Percentiles rank a stretch among this genome's conserved stretches.
Evolutionary conservation across 2,797 vertebrate genomes (phyloP).

Genomic region (Xenentodon cancila): DNA sequence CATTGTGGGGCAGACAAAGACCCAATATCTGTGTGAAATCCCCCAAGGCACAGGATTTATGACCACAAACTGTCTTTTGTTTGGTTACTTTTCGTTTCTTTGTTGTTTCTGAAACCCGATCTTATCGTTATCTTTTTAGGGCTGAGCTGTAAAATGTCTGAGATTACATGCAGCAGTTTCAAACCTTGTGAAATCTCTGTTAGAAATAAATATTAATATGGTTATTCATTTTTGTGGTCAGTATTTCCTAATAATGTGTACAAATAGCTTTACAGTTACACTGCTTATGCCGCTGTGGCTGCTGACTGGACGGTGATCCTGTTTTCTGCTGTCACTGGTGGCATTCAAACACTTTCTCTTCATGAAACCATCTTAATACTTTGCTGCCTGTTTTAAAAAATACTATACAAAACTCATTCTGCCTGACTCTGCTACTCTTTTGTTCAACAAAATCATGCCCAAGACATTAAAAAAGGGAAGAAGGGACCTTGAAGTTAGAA

Average conservation of each 20-base stretch:
- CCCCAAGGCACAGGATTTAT: background rate
- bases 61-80: conserved; percentile 24
- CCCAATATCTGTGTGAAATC: conserved; percentile 19
- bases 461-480: no score
- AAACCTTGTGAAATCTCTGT: background rate
- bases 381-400: background rate
- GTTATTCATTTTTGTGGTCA: background rate
- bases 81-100: conserved; percentile 11
- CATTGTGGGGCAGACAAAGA: conserved; percentile 47
- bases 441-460: no score
- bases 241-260: background rate
- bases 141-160: background rate
- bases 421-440: no score
- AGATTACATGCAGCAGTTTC: background rate
- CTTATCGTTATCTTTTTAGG: conserved; percentile 5
- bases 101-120: conserved; percentile 21
- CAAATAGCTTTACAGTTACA: background rate
- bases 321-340: background rate
- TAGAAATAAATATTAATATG: background rate
- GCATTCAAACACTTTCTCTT: background rate
- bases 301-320: background rate
- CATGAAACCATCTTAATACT: background rate
- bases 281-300: background rate
- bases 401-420: no score
- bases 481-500: no score